phyloP scores from a whole-genome alignment of 1,140 invertebrate genomes.

The Anastrepha ludens region DNA sequence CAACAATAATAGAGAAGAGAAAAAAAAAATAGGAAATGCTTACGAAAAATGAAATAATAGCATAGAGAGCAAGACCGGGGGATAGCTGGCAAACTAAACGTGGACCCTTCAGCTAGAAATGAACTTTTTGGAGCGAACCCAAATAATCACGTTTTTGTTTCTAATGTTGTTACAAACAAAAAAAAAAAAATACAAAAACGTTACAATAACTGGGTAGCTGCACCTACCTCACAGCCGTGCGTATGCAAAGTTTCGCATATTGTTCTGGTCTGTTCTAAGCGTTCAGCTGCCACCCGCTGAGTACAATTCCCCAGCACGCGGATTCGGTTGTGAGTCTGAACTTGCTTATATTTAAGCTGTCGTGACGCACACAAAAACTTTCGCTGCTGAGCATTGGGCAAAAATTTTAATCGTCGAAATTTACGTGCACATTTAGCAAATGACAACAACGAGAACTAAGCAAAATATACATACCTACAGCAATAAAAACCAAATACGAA shows the following conservation, averaged over 20 bases:
- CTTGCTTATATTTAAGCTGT: background rate
- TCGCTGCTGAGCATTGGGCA: background rate
- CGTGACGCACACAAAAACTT: background rate
- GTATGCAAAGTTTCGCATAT: background rate
- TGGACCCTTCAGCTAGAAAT: background rate
- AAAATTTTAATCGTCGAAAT: slow-evolving; percentile 26
- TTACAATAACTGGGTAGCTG: background rate
- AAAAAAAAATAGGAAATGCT: background rate
- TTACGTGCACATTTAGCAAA: slow-evolving; percentile 25
- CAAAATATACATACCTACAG: background rate
- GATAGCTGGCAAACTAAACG: background rate
- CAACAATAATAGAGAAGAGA: slow-evolving; percentile 18
- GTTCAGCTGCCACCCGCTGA: background rate
- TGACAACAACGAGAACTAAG: background rate
- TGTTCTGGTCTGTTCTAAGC: background rate
- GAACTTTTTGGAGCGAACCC: background rate
- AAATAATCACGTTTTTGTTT: background rate
- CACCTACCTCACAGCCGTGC: background rate
- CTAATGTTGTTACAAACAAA: background rate
- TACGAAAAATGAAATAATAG: background rate
- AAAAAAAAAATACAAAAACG: background rate
- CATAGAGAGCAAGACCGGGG: background rate
- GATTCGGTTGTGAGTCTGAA: background rate
- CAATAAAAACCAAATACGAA: background rate
- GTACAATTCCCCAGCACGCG: background rate